Base-by-base conservation (phyloP, 1,140 invertebrate species). In the Papilio aristodemus region DNA sequence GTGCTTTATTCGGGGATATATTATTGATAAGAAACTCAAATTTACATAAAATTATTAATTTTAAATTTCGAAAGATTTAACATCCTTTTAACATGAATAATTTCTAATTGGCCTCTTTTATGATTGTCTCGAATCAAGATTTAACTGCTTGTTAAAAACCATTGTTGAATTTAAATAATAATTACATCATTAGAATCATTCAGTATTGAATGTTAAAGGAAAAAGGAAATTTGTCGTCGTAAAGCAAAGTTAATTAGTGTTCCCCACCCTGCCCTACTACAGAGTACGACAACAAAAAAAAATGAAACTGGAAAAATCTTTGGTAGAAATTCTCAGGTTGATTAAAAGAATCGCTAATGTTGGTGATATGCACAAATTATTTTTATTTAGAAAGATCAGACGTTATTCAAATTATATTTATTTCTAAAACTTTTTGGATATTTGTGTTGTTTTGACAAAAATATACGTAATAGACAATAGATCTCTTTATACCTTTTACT, bases 181-280 rank as follows among this genome's bases (percentile, higher is more conserved):
- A 54, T 22, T 54, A 54, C 19, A 22, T 17, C 46, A 54, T 54
- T 43, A 13, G 13, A 25, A 32, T 2, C n/a, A n/a, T n/a, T 19
- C 4, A 22, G 19, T 54, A 10, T 22, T 54, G 0, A 54, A 54
- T 13, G 46, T 54, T 11, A 54, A 54, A 25, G 46, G 11, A 22
- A 54, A 22, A 25, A 54, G 19, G 46, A 54, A 54, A 54, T 22
- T 22, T 54, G 46, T 9, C 19, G 46, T 17, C 46, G 9, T 11
- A 22, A 54, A 19, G 43, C 5, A 19, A 54, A 25, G 46, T 25
- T 25, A 54, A 54, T 54, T 54, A 19, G 19, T 54, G 46, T 46
- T 19, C 43, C 17, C 46, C 46, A 22, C 17, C 8, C 19, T 54
- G 9, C 10, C 46, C 10, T 9, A 10, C 46, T 54, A 8, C 14